Conservation (phyloP, 37 sponge, comb jelly and placozoan genomes). For the Spongilla lacustris region DNA sequence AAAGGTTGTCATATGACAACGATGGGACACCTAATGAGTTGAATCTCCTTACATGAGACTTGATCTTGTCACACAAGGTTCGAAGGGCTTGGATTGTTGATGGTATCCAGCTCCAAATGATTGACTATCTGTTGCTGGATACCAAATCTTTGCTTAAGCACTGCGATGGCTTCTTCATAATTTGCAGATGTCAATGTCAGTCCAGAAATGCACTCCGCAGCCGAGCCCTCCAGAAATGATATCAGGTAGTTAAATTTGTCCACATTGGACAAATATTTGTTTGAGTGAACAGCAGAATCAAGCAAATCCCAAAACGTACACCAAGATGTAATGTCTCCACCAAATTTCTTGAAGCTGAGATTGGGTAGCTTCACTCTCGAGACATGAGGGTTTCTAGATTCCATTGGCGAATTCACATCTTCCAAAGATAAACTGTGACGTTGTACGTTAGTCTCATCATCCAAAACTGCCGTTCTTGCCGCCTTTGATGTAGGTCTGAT, state of each 20-base stretch:
- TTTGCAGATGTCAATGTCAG: constrained; percentile 3
- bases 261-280: background rate
- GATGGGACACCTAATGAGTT: background rate
- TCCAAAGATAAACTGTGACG: too few relatives aligned
- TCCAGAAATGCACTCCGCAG: background rate
- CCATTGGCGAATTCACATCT: too few relatives aligned
- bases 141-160: background rate
- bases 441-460: too few relatives aligned
- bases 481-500: too few relatives aligned
- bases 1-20: background rate
- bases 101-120: background rate
- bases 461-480: too few relatives aligned
- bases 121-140: background rate
- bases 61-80: background rate
- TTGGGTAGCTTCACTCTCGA: too few relatives aligned
- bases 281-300: too few relatives aligned
- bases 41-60: background rate
- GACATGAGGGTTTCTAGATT: too few relatives aligned
- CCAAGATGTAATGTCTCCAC: constrained; percentile 13
- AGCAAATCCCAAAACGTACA: background rate
- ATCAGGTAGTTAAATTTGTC: constrained; percentile 19
- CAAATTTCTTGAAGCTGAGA: background rate
- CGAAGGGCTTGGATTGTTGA: background rate
- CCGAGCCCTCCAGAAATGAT: background rate
- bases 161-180: background rate